phyloP scores from a whole-genome alignment of 2,888 invertebrate genomes.

The Masnerella sp. region DNA sequence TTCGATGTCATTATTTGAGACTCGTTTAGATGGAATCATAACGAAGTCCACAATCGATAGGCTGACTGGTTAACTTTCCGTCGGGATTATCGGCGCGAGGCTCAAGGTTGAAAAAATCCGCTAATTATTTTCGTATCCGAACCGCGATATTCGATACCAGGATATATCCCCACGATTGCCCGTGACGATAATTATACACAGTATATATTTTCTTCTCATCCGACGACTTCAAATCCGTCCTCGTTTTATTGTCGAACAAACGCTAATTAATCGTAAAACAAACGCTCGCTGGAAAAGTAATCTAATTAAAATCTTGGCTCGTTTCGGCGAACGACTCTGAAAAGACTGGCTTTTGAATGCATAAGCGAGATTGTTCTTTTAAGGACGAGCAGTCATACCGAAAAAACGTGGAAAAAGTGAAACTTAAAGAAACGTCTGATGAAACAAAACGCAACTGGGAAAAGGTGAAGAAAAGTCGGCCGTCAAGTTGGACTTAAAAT shows the following conservation, averaged over 20 bases:
- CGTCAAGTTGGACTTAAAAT: conserved; percentile 28
- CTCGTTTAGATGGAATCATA: conserved; percentile 19
- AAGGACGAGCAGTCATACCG: neutral
- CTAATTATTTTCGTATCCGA: conserved; percentile 22
- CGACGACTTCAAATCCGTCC: too few species aligned
- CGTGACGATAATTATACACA: conserved; percentile 27
- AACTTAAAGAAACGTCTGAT: conserved; percentile 15
- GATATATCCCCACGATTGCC: conserved; percentile 27
- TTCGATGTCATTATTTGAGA: conserved; percentile 40
- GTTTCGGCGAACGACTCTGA: neutral
- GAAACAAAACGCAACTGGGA: conserved; percentile 31
- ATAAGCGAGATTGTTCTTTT: conserved; percentile 19
- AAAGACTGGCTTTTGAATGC: neutral
- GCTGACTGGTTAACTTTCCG: conserved; percentile 29
- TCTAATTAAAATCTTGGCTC: neutral
- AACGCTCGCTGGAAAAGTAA: neutral
- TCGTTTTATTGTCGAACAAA: too few species aligned
- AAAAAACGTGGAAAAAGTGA: conserved; percentile 8
- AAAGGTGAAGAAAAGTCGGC: conserved; percentile 18
- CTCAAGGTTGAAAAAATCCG: conserved; percentile 31
- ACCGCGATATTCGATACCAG: conserved; percentile 31
- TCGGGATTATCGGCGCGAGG: conserved; percentile 24
- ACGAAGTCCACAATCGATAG: conserved; percentile 36
- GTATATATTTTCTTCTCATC: too few species aligned
- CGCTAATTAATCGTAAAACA: conserved; percentile 7